Evolutionary conservation across 2,113 vertebrate species (phyloP).

Genomic region (Indicator maculatus): DNA sequence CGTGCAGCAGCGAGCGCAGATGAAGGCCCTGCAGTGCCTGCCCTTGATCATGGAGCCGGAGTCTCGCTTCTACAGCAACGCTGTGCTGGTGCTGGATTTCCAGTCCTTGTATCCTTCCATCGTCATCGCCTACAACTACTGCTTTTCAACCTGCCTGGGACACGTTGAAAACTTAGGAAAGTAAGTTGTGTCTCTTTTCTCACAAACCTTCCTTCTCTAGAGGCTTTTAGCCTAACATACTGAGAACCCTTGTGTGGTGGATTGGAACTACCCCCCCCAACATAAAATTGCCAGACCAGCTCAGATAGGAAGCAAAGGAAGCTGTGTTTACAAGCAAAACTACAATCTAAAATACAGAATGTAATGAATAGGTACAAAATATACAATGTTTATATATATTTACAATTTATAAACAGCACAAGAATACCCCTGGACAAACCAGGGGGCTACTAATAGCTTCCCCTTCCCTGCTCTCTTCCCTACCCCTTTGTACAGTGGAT

Average conservation of each 20-base stretch:
- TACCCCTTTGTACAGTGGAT: too few species aligned
- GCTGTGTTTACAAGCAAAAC: too few species aligned
- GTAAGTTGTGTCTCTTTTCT: slow-evolving; percentile 79
- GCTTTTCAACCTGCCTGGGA: slow-evolving; percentile 96
- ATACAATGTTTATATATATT: too few species aligned
- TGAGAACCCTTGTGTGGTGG: background rate
- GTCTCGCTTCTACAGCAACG: slow-evolving; percentile 97
- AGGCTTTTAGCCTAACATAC: background rate
- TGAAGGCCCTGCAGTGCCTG: slow-evolving; percentile 91
- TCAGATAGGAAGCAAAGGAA: too few species aligned
- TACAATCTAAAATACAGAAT: too few species aligned
- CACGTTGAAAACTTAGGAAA: slow-evolving; percentile 92
- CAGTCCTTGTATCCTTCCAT: slow-evolving; percentile 97
- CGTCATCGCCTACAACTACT: slow-evolving; percentile 99
- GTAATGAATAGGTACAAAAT: too few species aligned
- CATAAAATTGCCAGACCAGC: too few species aligned
- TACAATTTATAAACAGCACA: too few species aligned
- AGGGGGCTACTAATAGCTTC: too few species aligned
- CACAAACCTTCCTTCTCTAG: background rate
- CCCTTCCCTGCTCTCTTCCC: too few species aligned
- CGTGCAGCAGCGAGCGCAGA: slow-evolving; percentile 89
- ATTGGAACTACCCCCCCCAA: too few species aligned
- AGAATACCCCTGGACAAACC: too few species aligned
- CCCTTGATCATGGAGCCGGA: slow-evolving; percentile 97
- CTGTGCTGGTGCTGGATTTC: slow-evolving; percentile 95